These are phyloP conservation scores for Alcedo quadribrachys DNA, from an alignment of 2,797 vertebrate species.

Conservation along the genomic window DNA sequence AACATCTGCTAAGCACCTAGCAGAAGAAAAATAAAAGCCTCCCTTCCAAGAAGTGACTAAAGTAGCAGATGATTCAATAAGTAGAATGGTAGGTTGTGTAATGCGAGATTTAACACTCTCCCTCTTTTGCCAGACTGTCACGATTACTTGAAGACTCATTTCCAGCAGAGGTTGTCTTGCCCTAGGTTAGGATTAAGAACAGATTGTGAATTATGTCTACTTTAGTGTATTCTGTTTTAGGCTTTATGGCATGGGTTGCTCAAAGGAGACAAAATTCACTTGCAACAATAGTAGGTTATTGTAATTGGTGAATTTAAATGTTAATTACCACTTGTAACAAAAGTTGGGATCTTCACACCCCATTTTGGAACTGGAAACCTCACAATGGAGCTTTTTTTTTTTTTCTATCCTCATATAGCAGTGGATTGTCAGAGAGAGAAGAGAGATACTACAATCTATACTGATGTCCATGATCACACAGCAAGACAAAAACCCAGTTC, in stretches of 20 bases:
- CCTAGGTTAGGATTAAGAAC: not conserved
- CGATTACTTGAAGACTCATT: not conserved
- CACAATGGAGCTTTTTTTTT: not conserved
- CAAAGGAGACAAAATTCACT: not conserved
- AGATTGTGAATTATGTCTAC: not conserved
- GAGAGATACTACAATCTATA: not conserved
- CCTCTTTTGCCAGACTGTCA: not conserved
- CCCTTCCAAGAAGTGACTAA: not conserved
- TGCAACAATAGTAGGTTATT: not conserved
- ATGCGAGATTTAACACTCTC: not conserved
- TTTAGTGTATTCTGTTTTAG: not conserved
- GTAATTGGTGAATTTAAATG: not conserved
- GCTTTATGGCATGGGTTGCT: not conserved
- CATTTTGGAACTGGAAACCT: not conserved
- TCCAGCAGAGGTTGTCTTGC: not conserved
- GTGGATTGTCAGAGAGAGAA: not conserved
- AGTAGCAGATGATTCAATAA: not conserved
- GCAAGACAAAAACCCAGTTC: not conserved
- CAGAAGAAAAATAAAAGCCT: not conserved
- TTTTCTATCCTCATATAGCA: not conserved
- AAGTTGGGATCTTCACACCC: not conserved
- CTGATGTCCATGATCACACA: accelerated
- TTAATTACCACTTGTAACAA: not conserved
- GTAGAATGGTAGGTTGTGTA: not conserved
- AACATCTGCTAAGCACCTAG: not conserved